Evolutionary conservation across 2,797 vertebrate genomes (phyloP).

Genomic region (Xiphophorus birchmanni): DNA sequence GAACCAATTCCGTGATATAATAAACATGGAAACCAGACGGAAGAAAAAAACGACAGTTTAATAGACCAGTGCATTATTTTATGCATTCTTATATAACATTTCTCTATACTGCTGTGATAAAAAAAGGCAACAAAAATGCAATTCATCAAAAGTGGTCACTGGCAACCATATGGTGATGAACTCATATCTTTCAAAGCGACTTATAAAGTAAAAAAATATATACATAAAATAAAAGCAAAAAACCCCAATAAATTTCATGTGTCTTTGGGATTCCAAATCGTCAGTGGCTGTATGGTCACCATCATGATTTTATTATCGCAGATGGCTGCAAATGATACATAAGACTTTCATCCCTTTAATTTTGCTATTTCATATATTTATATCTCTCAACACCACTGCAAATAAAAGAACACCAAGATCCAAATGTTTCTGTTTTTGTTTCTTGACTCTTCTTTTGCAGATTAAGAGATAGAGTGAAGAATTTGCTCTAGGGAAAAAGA

Average conservation of each 20-base stretch:
- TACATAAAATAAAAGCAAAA: slow-evolving; percentile 51
- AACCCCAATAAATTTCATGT: slow-evolving; percentile 46
- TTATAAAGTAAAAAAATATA: slow-evolving; percentile 49
- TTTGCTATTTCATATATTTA: slow-evolving; percentile 67
- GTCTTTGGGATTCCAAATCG: slow-evolving; percentile 48
- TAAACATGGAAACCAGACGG: slow-evolving; percentile 34
- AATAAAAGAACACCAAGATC: slow-evolving; percentile 28
- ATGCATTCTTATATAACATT: slow-evolving; percentile 32
- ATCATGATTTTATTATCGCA: slow-evolving; percentile 85
- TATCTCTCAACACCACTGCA: slow-evolving; percentile 70
- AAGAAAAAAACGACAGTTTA: slow-evolving; percentile 22
- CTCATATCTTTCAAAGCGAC: slow-evolving; percentile 64
- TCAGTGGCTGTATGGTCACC: slow-evolving; percentile 48
- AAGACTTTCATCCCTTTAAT: slow-evolving; percentile 85
- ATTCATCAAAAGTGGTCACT: slow-evolving; percentile 52
- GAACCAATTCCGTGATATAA: slow-evolving; percentile 7
- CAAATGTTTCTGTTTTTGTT: slow-evolving; percentile 53
- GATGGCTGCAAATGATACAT: slow-evolving; percentile 82
- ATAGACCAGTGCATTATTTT: slow-evolving; percentile 36
- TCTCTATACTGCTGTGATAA: slow-evolving; percentile 25
- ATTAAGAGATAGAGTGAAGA: slow-evolving; percentile 47
- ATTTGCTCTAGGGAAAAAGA: slow-evolving; percentile 58
- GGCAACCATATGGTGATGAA: slow-evolving; percentile 70
- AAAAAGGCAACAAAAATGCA: slow-evolving; percentile 24
- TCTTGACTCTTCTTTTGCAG: slow-evolving; percentile 60